These are phyloP conservation scores for Garrulus glandarius DNA, from an alignment of 2,797 vertebrate genomes.

Conservation along the genomic window DNA sequence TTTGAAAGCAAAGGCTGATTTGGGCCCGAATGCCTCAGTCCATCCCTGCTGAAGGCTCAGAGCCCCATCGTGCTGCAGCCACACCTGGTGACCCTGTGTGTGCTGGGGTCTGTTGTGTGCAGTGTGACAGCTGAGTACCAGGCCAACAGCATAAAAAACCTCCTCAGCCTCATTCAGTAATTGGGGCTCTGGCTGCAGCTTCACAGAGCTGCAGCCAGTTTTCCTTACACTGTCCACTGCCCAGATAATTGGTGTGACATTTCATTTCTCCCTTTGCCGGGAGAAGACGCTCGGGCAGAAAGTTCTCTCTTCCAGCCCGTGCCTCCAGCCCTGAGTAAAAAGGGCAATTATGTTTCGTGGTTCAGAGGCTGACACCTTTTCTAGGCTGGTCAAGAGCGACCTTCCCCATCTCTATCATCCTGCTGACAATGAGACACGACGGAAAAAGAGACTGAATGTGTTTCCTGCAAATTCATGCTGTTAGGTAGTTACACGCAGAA, in stretches of 20 bases:
- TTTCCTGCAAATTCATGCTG: not conserved
- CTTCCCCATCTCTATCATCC: not conserved
- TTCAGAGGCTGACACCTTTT: not conserved
- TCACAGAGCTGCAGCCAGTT: not conserved
- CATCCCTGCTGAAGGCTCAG: not conserved
- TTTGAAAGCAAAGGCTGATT: not conserved
- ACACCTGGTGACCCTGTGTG: not conserved
- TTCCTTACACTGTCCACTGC: constrained; percentile 18
- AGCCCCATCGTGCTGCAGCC: not conserved
- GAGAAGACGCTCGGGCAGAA: constrained; percentile 6
- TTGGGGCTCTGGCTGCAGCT: not conserved
- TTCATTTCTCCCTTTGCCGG: constrained; percentile 39
- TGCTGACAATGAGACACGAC: not conserved
- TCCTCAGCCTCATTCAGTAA: not conserved
- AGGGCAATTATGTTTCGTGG: not conserved
- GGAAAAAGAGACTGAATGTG: rapidly evolving
- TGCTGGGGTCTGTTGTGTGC: rapidly evolving
- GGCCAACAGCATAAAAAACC: not conserved
- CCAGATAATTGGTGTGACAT: constrained; percentile 66
- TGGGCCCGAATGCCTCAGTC: not conserved
- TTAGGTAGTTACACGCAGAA: not conserved
- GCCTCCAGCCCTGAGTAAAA: not conserved
- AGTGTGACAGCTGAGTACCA: not conserved
- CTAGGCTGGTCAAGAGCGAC: not conserved
- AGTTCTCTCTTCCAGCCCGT: constrained; percentile 41